Evolutionary conservation across 1,140 invertebrate genomes (phyloP), one percentile per base, ranked within the genome.

Genomic region (Drosophila pseudoobscura): DNA sequence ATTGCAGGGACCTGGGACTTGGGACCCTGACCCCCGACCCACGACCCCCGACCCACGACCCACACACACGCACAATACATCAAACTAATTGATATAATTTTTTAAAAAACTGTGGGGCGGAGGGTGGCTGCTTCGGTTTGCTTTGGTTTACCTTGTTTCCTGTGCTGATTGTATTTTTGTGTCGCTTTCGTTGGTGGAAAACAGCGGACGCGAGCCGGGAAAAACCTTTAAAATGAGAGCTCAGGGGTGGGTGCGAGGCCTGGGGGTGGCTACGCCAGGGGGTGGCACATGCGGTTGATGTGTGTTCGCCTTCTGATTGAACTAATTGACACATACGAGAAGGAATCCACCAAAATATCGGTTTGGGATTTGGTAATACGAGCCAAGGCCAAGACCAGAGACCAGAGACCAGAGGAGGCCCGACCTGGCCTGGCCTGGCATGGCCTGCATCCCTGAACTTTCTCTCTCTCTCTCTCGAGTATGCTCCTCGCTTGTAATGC

Each of bases 311-410:
- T 60, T 64, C 50, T 88, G 78, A 87, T 87, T 87, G 72, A 87
- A 87, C 83, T 87, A 88, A 88, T 88, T 88, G 83, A 79, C 83
- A 88, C 70, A 88, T 88, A 74, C 59, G 74, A 22, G 55, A 49
- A 61, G 66, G 62, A 51, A 60, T 52, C 39, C 47, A 46, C 26
- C 55, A 49, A 64, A 51, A 85, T 64, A 80, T 74, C 53, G 60
- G 55, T 58, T 65, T 74, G 79, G 60, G 75, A 82, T 66, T 56
- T 45, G 47, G 75, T 66, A 83, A 84, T 54, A 61, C 49, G 64
- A 83, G 45, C 50, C 62, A 44, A 57, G 62, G 57, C 60, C 60
- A 39, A 51, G 58, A 11, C 44, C 9, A 15, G 51, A 26, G 58
- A 11, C 44, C 9, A 15, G 51, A 26, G 53, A 45, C 44, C 9